Evolutionary conservation across 1,140 invertebrate species (phyloP), one percentile per base, ranked within the genome.

Genomic region (Drosophila pseudoananassae): DNA sequence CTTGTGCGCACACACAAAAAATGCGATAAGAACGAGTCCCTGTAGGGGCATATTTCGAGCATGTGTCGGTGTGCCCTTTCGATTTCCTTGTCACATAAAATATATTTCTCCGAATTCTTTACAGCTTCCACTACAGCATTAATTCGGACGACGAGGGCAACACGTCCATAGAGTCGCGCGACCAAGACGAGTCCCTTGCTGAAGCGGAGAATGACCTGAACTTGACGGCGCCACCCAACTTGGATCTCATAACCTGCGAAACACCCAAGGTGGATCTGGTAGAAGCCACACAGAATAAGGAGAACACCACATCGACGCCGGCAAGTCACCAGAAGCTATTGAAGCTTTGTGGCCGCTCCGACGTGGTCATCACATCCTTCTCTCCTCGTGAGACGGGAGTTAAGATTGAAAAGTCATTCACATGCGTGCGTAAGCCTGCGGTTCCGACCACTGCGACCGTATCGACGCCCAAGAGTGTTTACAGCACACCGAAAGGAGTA

Each of bases 91-190:
- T n/a, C 10, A 43, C 7, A 49, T 46, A 4, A 49, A 53, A n/a
- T 17, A 6, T 6, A 55, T 47, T 14, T 40, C 2, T 51, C 8
- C 43, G 20, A 12, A 23, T 55, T 55, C 12, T 63, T 87, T 59
- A 6, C 47, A 91, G 89, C 49, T 91, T 91, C 77, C 73, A 65
- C 20, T 91, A 91, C 47, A 80, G 73, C 20, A 91, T 91, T 1
- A 85, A 91, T 40, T 91, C 84, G 1, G 89, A 91, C 51, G 89
- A 91, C 49, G 89, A 91, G 29, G 89, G 89, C 6, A 91, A 91
- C 45, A 83, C 74, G 14, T 91, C 89, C 0, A 66, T 85, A n/a
- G 89, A 89, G 27, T 53, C 71, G 6, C 64, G 74, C 0, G 65
- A 63, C 29, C 31, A 73, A 43, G 61, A 61, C 33, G 50, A 51